Base-by-base conservation (phyloP, 2,797 vertebrate species). In the Acrossocheilus wenchowensis region DNA sequence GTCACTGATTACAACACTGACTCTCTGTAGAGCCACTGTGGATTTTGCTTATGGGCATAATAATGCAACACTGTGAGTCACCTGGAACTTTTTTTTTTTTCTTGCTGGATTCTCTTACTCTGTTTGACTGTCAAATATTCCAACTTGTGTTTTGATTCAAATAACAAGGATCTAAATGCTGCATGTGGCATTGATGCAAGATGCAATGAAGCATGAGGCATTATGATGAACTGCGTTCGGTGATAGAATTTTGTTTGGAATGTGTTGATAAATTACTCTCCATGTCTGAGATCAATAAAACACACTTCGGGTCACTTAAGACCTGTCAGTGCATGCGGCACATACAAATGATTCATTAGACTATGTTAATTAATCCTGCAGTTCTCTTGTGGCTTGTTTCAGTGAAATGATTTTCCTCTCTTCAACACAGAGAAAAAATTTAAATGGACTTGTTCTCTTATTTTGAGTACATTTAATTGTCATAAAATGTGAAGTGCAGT, bases 311-410 rank as follows among this genome's bases (percentile, higher is more conserved):
- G 69, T 81, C 84, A 81, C 84, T 86, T 81, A 73, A 86, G 78
- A 81, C 77, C 84, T 64, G 84, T 81, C 78, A 81, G 68, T 64
- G 52, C 68, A 73, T 86, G 78, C 26, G 54, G 54, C 84, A 73
- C 68, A 74, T 73, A 41, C 78, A 80, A 86, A 73, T 81, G 68
- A 86, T 86, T 79, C 54, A 74, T 81, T 86, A 64, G 39, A 39
- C 69, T 84, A 74, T 79, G 78, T 86, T 81, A 81, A 86, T 81
- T 86, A 74, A 86, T 81, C 68, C 54, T 74, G 54, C 41, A 41
- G 84, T 64, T 39, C 69, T 72, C 39, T 26, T 41, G 75, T 71
- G 83, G 64, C 48, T 85, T 39, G 66, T 66, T 74, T 74, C 30
- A 0, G 30, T 62, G 39, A 86, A 86, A 57, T 39, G 62, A 64